Conservation (phyloP, 1,140 invertebrate genomes). For the Aphidius ervi region DNA sequence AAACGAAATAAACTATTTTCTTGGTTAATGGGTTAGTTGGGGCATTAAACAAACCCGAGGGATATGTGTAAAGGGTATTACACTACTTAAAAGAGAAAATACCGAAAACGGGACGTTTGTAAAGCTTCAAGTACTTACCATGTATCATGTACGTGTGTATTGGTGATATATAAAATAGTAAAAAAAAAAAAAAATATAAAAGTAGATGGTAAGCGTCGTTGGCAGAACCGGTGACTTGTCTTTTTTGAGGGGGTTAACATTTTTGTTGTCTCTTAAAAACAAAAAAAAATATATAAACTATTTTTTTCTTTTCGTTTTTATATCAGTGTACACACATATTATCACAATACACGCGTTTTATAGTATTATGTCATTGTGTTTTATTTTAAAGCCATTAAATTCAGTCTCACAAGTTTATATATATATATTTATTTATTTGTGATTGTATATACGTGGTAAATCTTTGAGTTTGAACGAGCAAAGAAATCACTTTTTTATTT, state of each 20-base stretch:
- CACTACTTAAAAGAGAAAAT: slow-evolving; percentile 2
- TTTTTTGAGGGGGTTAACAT: background rate
- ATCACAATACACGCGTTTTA: too few species aligned
- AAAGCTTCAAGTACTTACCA: too few species aligned
- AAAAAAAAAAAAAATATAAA: background rate
- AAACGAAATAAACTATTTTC: too few species aligned
- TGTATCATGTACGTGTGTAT: slow-evolving; percentile 1
- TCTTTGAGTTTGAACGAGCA: slow-evolving; percentile 19
- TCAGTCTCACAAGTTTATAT: background rate
- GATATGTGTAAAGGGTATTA: slow-evolving; percentile 11
- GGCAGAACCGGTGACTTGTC: slow-evolving; percentile 9
- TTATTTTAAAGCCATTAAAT: background rate
- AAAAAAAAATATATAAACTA: slow-evolving; percentile 1
- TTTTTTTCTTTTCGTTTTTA: background rate
- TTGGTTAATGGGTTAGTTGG: too few species aligned
- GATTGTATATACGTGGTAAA: slow-evolving; percentile 1
- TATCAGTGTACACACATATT: background rate
- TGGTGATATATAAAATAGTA: background rate
- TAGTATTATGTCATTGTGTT: background rate
- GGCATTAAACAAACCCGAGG: slow-evolving; percentile 17
- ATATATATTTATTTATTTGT: background rate
- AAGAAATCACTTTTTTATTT: slow-evolving; percentile 42
- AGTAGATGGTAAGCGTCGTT: slow-evolving; percentile 6
- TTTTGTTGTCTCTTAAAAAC: slow-evolving; percentile 10
- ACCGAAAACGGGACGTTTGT: too few species aligned